Evolutionary conservation across 2,888 invertebrate genomes (phyloP).

Genomic region (Tetheella fluctuosa): DNA sequence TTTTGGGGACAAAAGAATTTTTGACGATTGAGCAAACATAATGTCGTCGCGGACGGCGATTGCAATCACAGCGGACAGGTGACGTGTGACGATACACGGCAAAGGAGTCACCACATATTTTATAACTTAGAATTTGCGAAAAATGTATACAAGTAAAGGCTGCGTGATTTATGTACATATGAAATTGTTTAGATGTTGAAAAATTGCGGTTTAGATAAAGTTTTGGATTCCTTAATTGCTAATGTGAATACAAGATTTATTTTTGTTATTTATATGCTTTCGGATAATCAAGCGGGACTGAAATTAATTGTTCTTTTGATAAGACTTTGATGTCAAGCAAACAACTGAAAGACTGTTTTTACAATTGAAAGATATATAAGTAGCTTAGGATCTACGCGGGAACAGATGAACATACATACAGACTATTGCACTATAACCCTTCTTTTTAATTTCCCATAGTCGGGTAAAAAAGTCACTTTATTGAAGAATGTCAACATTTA

Average conservation of each 20-base stretch:
- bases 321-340: no score
- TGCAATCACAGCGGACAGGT: slow-evolving; percentile 69
- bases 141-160: not conserved
- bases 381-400: no score
- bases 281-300: no score
- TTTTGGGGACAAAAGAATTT: slow-evolving; percentile 70
- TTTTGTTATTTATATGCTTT: no score
- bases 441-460: no score
- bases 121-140: slow-evolving; percentile 10
- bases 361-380: no score
- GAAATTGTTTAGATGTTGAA: slow-evolving; percentile 7
- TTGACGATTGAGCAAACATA: slow-evolving; percentile 78
- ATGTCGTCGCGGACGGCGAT: slow-evolving; percentile 48
- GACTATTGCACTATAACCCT: no score
- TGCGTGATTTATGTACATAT: not conserved
- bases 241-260: not conserved
- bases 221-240: not conserved
- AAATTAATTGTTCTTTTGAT: no score
- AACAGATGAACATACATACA: no score
- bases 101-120: slow-evolving; percentile 11
- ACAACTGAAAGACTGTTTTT: no score
- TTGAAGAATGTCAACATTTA: not conserved
- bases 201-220: not conserved
- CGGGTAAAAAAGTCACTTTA: no score
- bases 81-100: slow-evolving; percentile 64